Evolutionary conservation across 2,797 vertebrate species (phyloP), one percentile per base, ranked within the genome.

Genomic region (Dendrocincla tyrannina): DNA sequence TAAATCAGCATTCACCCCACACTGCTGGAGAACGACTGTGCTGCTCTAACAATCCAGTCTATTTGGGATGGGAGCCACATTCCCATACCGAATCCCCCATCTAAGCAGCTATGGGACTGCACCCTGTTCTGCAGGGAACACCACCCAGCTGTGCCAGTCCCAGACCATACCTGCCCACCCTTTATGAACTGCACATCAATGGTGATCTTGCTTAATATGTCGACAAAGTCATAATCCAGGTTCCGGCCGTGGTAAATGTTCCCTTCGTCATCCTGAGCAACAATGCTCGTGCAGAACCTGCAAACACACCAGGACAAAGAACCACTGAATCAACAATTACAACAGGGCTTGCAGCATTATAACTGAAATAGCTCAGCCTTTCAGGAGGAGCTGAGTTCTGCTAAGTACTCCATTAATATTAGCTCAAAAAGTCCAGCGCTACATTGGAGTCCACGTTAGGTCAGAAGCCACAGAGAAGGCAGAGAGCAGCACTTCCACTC

Each of bases 231-330:
- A 22, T 99, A 99, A 94, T 99, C 99, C 70, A 99, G 96, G 93
- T 99, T 99, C 85, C 99, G 98, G 39, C 99, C 99, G 0, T 99
- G 99, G 95, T 98, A 99, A 69, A 99, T 95, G 50, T 97, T 97
- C 27, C 99, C 99, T 41, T 95, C 96, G 81, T 88, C 96, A 95
- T 99, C 99, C 96, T 99, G 99, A 88, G 99, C 98, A 1, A 99
- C 94, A 41, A 99, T 98, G 90, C 99, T 99, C 1, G 99, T 99
- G 95, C 99, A 99, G 96, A 99, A 99, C 77, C 99, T 99, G 85
- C 33, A 25, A 68, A 73, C 17, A 83, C 33, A 67, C 52, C 79
- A 59, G 20, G 20, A 85, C 11, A 84, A 80, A 27, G 11, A 37
- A 44, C 0, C 0, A 32, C 16, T 49, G 15, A n/a, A 80, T 32